Conservation (phyloP, 2,888 invertebrate genomes). For the Pristionchus maxplancki region DNA sequence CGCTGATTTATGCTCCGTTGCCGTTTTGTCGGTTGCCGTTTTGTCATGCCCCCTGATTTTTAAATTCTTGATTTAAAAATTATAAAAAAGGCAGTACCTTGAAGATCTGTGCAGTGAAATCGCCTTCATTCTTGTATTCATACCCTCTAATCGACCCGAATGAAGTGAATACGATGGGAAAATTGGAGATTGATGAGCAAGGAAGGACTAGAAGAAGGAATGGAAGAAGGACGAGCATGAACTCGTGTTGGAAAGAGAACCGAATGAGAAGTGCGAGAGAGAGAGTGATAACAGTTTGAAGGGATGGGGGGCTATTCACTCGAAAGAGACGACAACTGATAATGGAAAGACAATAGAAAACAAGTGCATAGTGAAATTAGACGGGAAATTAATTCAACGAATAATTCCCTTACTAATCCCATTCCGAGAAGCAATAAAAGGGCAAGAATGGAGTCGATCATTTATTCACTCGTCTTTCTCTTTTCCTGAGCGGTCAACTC, state of each 20-base stretch:
- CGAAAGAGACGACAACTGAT: not conserved
- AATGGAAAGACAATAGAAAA: not conserved
- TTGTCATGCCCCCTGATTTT: no score
- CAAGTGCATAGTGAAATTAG: not conserved
- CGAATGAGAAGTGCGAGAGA: not conserved
- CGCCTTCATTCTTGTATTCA: not conserved
- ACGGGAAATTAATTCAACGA: not conserved
- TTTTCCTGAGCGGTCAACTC: not conserved
- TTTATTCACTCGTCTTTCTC: not conserved
- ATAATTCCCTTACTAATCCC: not conserved
- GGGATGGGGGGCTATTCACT: not conserved
- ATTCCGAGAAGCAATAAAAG: not conserved
- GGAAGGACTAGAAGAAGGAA: not conserved
- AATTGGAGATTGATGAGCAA: not conserved
- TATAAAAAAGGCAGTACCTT: not conserved
- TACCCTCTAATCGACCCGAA: not conserved
- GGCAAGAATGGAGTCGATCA: not conserved
- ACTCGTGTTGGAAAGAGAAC: not conserved
- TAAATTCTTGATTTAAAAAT: no score
- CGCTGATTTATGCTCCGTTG: no score
- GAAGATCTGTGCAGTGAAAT: conserved; percentile 28
- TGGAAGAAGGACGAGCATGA: not conserved
- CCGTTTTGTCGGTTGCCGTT: no score
- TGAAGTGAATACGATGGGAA: not conserved
- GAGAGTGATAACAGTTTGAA: conserved; percentile 25